Evolutionary conservation across 1,140 invertebrate species (phyloP).

Genomic region (Nomia melanderi): DNA sequence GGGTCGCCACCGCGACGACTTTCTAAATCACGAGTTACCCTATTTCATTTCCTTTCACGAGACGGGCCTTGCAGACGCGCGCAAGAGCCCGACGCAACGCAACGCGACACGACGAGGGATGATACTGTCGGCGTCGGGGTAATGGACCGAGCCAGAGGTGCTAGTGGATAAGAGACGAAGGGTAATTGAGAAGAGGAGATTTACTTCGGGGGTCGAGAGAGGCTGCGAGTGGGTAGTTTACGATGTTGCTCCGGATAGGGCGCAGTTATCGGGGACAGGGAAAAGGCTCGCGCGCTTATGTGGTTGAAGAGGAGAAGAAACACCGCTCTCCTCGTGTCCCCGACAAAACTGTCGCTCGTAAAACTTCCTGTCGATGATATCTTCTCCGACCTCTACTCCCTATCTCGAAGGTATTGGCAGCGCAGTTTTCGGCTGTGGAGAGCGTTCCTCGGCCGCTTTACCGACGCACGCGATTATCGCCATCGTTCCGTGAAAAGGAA

Average conservation of each 20-base stretch:
- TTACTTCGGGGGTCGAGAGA: conserved; percentile 71
- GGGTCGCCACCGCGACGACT: not conserved
- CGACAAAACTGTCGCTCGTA: conserved; percentile 63
- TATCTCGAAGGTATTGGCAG: conserved; percentile 3
- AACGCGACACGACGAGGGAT: conserved; percentile 47
- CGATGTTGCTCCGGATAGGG: conserved; percentile 58
- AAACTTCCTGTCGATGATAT: conserved; percentile 60
- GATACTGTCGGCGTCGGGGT: conserved; percentile 52
- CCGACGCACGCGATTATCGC: conserved; percentile 6
- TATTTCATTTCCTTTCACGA: conserved; percentile 50
- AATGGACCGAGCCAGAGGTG: conserved; percentile 62
- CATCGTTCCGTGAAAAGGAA: not conserved
- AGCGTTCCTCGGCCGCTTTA: not conserved
- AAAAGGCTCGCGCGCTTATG: conserved; percentile 25
- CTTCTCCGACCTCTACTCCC: conserved; percentile 1
- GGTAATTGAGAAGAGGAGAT: conserved; percentile 81
- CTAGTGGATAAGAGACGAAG: conserved; percentile 61
- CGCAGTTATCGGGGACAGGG: conserved; percentile 54
- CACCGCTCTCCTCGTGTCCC: conserved; percentile 38
- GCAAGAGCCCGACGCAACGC: conserved; percentile 6
- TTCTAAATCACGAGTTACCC: conserved; percentile 20
- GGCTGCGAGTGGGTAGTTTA: conserved; percentile 62
- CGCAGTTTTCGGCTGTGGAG: not conserved
- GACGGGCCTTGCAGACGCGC: conserved; percentile 52
- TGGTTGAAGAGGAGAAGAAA: conserved; percentile 30